Evolutionary conservation across 2,888 invertebrate genomes (phyloP).

Genomic region (Amphipyra berbera): DNA sequence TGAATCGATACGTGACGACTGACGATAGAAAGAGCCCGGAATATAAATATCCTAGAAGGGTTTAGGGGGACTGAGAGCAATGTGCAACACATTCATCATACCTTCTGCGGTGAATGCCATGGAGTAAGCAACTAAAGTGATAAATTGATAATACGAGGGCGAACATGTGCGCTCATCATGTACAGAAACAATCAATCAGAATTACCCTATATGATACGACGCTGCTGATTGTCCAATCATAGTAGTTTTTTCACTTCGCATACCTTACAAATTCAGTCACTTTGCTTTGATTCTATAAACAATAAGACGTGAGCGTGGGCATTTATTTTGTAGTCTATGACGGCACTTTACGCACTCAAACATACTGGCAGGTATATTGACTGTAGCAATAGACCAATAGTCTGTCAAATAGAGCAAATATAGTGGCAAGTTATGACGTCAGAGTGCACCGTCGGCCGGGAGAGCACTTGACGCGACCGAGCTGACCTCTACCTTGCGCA

Average conservation of each 20-base stretch:
- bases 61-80: slow-evolving; percentile 35
- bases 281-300: neutral
- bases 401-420: slow-evolving; percentile 45
- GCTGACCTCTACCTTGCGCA: slow-evolving; percentile 48
- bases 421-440: slow-evolving; percentile 44
- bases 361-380: slow-evolving; percentile 18
- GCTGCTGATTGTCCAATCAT: slow-evolving; percentile 22
- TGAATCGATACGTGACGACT: slow-evolving; percentile 61
- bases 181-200: slow-evolving; percentile 44
- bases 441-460: slow-evolving; percentile 36
- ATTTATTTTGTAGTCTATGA: slow-evolving; percentile 14
- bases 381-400: slow-evolving; percentile 28
- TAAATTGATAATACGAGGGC: slow-evolving; percentile 10
- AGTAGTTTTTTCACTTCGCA: too few species aligned
- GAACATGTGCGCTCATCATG: slow-evolving; percentile 32
- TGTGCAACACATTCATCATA: slow-evolving; percentile 53
- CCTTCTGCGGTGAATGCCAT: slow-evolving; percentile 15
- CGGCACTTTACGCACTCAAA: neutral
- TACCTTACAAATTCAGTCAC: too few species aligned
- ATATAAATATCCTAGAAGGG: slow-evolving; percentile 51
- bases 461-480: slow-evolving; percentile 37
- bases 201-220: slow-evolving; percentile 19
- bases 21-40: slow-evolving; percentile 48
- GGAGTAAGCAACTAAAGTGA: slow-evolving; percentile 16
- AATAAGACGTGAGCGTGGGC: neutral